phyloP scores from a whole-genome alignment of 2,797 vertebrate species.

The Sebastes variabilis region DNA sequence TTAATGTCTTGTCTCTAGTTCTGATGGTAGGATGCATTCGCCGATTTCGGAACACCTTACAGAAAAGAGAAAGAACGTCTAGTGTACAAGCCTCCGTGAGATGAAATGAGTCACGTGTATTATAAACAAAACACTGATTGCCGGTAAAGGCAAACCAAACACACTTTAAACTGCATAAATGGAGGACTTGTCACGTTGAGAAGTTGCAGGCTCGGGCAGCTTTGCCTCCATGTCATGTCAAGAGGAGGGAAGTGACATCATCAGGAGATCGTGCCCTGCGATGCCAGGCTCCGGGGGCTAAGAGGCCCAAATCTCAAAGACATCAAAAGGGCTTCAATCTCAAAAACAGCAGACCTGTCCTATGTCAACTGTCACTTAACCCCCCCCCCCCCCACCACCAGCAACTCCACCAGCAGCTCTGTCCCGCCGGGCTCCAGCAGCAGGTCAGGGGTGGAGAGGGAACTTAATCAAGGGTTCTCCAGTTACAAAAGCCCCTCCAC shows the following conservation, averaged over 20 bases:
- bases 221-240: conserved; percentile 10
- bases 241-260: conserved; percentile 56
- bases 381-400: background rate
- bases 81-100: background rate
- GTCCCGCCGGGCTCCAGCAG: conserved; percentile 50
- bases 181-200: conserved; percentile 39
- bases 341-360: conserved; percentile 69
- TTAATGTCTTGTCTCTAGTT: background rate
- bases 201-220: conserved; percentile 34
- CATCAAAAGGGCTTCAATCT: conserved; percentile 66
- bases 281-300: conserved; percentile 42
- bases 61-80: background rate
- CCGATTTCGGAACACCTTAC: background rate
- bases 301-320: conserved; percentile 40
- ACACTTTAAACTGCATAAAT: conserved; percentile 24
- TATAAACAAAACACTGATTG: background rate
- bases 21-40: background rate
- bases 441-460: conserved; percentile 72
- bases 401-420: background rate
- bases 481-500: conserved; percentile 76
- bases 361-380: conserved; percentile 83
- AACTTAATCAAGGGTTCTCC: conserved; percentile 82
- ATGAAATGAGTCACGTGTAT: background rate
- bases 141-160: conserved; percentile 6
- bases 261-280: conserved; percentile 22